Evolutionary conservation across 2,888 invertebrate genomes (phyloP).

Genomic region (Ectropis crepuscularia): DNA sequence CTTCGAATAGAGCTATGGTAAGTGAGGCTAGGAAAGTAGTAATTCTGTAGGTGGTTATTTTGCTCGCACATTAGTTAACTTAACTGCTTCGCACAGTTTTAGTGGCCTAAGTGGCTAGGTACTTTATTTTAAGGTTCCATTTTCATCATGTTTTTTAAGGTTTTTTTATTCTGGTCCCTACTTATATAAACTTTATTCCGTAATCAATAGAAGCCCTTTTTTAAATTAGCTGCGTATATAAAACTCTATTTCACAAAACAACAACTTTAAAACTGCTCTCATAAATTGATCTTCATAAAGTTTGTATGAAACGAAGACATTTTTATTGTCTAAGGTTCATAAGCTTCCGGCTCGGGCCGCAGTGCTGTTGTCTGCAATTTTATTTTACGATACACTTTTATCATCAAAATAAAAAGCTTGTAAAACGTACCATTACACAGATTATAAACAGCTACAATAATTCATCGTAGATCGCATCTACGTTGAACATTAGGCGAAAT

Average conservation of each 20-base stretch:
- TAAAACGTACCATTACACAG: slow-evolving; percentile 5
- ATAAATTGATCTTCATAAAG: slow-evolving; percentile 14
- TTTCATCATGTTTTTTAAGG: too few species aligned
- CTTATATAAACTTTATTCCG: too few species aligned
- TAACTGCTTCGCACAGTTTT: too few species aligned
- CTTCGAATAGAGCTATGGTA: too few species aligned
- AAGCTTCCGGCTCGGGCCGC: slow-evolving; percentile 1
- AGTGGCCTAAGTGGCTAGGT: too few species aligned
- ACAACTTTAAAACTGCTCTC: slow-evolving; percentile 23
- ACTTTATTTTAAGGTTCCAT: too few species aligned
- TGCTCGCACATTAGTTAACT: too few species aligned
- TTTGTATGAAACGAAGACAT: slow-evolving; percentile 20
- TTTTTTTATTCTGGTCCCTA: too few species aligned
- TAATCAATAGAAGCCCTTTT: too few species aligned
- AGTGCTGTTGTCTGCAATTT: slow-evolving; percentile 11
- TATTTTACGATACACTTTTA: slow-evolving; percentile 28
- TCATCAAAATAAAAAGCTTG: slow-evolving; percentile 11
- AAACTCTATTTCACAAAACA: slow-evolving; percentile 13
- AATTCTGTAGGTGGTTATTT: too few species aligned
- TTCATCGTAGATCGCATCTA: not conserved
- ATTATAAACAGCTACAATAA: slow-evolving; percentile 2
- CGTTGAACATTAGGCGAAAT: too few species aligned
- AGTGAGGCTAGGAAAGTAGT: too few species aligned
- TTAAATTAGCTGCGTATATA: slow-evolving; percentile 1
- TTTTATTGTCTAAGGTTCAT: slow-evolving; percentile 26